Evolutionary conservation across 1,140 invertebrate genomes (phyloP), one percentile per base, ranked within the genome.

Genomic region (Tetramorium parvispinum): DNA sequence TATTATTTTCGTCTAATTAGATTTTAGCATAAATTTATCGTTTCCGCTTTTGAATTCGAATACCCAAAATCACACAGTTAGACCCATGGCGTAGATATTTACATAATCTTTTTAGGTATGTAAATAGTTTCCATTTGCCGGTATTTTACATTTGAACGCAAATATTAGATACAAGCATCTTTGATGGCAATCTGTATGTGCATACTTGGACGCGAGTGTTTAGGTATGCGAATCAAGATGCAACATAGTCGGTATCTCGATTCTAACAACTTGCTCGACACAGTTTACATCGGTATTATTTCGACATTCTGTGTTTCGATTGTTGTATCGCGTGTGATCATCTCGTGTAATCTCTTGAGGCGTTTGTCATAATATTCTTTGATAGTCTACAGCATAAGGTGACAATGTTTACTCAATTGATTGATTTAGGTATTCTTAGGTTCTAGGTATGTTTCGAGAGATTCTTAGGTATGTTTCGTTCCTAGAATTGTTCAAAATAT

Each of bases 181-280:
- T 73, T 46, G 51, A 46, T 46, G 24, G 24, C 18, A 43, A 82
- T 73, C 37, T 57, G 37, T 46, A 8, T 11, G 18, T 32, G 40
- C 24, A 43, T 81, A 18, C 13, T 6, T 49, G 49, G 1, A 5
- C 3, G 40, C 53, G 11, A 46, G 49, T 37, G 77, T 49, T 61
- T 78, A 78, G 43, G 51, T 78, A 37, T 49, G 59, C 76, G 59
- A 65, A 37, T 68, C 77, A n/a, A 81, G 77, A 55, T 68, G 46
- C 63, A 68, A 49, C 79, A 46, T 16, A n/a, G 11, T 37, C 18
- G 21, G 0, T 46, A 82, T 73, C 32, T 32, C 24, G 66, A 71
- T 73, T 82, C 24, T 57, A 73, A 82, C 79, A 71, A 46, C 51
- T 5, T 82, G 37, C 43, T 79, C 43, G 32, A 79, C 63, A 40